Base-by-base conservation (phyloP, 1,140 invertebrate genomes). In the Drosophila ironensis region DNA sequence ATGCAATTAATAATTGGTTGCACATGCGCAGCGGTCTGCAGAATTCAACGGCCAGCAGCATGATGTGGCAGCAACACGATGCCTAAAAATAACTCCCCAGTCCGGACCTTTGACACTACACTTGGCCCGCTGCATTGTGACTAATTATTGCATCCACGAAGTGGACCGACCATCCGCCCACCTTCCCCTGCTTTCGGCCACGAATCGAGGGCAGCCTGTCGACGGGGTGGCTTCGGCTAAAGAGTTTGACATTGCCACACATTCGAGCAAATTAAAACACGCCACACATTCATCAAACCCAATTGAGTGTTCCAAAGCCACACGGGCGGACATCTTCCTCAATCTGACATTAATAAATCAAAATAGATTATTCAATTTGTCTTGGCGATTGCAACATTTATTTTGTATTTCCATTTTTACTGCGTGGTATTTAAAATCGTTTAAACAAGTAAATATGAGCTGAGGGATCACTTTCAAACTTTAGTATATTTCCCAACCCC, bases 1-100 rank as follows among this genome's bases (percentile, higher is more conserved):
- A 88, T 76, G 84, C 84, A 88, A 87, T 87, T 87, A 87, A 88
- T 87, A 84, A 87, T 87, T 88, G 84, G 74, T 84, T 84, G 84
- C 82, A 81, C 82, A 75, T 70, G 77, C 82, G 76, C 76, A 78
- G 54, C n/a, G n/a, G n/a, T n/a, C n/a, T n/a, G n/a, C n/a, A n/a
- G n/a, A n/a, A n/a, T n/a, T n/a, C n/a, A n/a, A 33, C 72, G 61
- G 22, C 30, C 28, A 11, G 54, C 59, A 60, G 28, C 59, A 63
- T 60, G 78, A 81, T 59, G 61, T 72, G 77, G 73, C 74, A 53
- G 77, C 77, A 80, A 74, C 69, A 60, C 47, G 47, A 48, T 30
- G 38, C 30, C 41, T 68, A 46, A 53, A 67, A 68, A 68, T 56
- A 68, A 45, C 64, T 56, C 16, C n/a, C 52, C 7, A 14, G n/a